Evolutionary conservation across 2,113 vertebrate species (phyloP).

Genomic region (Butorides virescens): DNA sequence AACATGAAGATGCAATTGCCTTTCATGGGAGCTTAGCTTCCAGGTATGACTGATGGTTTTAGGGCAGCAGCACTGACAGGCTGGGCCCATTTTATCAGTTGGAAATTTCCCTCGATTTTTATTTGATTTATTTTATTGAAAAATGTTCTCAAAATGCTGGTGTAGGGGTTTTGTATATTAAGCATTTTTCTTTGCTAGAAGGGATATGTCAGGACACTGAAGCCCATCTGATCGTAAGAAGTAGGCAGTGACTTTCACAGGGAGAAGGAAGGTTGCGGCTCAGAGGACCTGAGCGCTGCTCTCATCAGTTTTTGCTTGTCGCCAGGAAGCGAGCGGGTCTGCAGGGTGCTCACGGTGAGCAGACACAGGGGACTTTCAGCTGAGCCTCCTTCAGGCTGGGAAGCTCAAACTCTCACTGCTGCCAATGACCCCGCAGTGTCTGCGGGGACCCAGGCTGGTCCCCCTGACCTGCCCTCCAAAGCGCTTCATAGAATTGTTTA

Average conservation of each 20-base stretch:
- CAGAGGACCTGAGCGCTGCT: background rate
- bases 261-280: background rate
- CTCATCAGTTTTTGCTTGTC: background rate
- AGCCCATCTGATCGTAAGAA: background rate
- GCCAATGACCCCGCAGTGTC: rapidly evolving
- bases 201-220: background rate
- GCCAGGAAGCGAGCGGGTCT: rapidly evolving
- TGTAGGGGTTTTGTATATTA: background rate
- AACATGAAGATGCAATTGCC: background rate
- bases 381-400: background rate
- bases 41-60: conserved; percentile 60
- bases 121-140: conserved; percentile 13
- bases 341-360: background rate
- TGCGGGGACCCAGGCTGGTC: background rate
- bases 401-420: background rate
- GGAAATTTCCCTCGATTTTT: conserved; percentile 24
- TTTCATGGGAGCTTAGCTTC: conserved; percentile 47
- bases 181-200: background rate
- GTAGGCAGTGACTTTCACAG: conserved; percentile 34
- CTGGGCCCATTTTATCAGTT: background rate
- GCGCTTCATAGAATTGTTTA: too few species aligned
- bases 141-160: background rate
- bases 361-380: background rate
- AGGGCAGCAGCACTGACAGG: conserved; percentile 21
- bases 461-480: background rate